Evolutionary conservation across 2,113 vertebrate species (phyloP).

Genomic region (Neotoma lepida): DNA sequence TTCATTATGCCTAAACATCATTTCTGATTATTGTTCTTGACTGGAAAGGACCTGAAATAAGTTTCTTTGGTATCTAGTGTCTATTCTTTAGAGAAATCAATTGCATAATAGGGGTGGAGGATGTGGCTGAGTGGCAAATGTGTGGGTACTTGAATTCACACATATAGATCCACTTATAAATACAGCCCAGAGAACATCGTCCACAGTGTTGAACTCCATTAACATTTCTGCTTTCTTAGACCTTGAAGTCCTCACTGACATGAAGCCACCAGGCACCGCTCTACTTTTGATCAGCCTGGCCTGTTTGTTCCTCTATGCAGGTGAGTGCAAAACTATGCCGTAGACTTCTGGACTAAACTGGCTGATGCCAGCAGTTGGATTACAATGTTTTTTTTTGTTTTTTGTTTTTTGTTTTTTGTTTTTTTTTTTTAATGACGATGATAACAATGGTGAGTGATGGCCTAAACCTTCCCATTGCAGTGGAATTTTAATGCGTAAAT

Average conservation of each 20-base stretch:
- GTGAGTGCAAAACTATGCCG: slow-evolving; percentile 23
- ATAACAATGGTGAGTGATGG: not conserved
- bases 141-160: not conserved
- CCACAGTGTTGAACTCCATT: not conserved
- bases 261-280: slow-evolving; percentile 49
- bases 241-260: not conserved
- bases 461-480: not conserved
- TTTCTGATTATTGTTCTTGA: slow-evolving; percentile 51
- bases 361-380: not conserved
- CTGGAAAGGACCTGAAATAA: slow-evolving; percentile 11
- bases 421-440: not conserved
- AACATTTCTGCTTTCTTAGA: not conserved
- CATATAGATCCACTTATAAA: slow-evolving; percentile 62
- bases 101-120: slow-evolving; percentile 55
- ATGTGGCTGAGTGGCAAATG: not conserved
- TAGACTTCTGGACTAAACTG: not conserved
- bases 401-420: not conserved
- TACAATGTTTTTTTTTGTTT: not conserved
- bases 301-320: slow-evolving; percentile 37
- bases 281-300: slow-evolving; percentile 46
- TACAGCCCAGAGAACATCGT: not conserved
- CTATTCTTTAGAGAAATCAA: slow-evolving; percentile 45
- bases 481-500: not conserved
- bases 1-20: slow-evolving; percentile 33
- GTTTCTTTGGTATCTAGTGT: slow-evolving; percentile 22